These are phyloP conservation scores for Antheraea mylitta DNA, from an alignment of 1,140 invertebrate genomes.

Conservation along the genomic window DNA sequence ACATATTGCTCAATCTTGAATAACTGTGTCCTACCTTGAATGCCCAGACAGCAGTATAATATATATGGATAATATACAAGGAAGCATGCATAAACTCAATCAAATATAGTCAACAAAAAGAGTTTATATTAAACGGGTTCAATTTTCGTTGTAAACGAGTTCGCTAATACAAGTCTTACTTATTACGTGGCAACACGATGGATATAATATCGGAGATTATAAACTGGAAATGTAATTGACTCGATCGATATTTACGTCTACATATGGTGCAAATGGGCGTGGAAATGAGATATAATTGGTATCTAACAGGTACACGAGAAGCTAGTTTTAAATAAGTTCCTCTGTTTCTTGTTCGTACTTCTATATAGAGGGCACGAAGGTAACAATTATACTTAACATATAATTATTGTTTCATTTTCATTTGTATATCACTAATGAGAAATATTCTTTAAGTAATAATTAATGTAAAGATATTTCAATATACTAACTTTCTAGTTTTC, in stretches of 20 bases:
- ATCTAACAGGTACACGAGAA: constrained; percentile 18
- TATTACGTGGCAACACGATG: constrained; percentile 24
- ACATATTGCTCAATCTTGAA: neutral
- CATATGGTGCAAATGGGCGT: constrained; percentile 25
- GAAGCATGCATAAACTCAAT: too few relatives aligned
- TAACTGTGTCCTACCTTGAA: neutral
- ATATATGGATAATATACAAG: too few relatives aligned
- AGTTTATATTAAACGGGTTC: neutral
- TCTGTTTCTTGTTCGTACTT: neutral
- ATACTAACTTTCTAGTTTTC: too few relatives aligned
- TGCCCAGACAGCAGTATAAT: neutral
- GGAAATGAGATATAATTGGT: constrained; percentile 22
- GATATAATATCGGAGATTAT: constrained; percentile 53
- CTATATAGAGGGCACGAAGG: neutral
- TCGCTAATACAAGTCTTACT: neutral
- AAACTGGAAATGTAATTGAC: constrained; percentile 47
- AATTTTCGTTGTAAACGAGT: neutral
- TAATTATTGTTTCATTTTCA: neutral
- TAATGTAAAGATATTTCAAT: too few relatives aligned
- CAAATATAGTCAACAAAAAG: neutral
- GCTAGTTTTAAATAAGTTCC: constrained; percentile 15
- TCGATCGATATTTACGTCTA: constrained; percentile 22
- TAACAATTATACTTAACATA: neutral
- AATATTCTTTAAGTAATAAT: too few relatives aligned
- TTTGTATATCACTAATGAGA: too few relatives aligned